Evolutionary conservation across 2,113 vertebrate species (phyloP).

Genomic region (Rhegmatorhina hoffmannsi): DNA sequence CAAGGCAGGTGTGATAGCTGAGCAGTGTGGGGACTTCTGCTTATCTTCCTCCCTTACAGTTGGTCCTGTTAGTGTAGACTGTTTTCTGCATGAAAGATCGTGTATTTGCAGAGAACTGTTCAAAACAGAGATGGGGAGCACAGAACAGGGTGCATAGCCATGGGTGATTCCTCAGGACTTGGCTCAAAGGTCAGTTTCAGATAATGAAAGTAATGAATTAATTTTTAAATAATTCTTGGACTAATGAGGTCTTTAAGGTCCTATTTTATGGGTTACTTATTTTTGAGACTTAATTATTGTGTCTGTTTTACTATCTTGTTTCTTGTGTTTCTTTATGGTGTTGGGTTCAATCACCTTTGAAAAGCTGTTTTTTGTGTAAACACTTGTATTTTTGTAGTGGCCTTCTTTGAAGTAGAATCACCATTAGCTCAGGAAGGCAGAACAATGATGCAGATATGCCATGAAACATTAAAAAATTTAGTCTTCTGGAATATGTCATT

Average conservation of each 20-base stretch:
- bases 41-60: neutral
- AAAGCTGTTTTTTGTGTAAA: neutral
- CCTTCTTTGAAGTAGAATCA: neutral
- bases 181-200: neutral
- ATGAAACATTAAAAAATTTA: neutral
- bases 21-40: neutral
- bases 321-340: neutral
- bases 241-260: neutral
- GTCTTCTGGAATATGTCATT: neutral
- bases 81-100: neutral
- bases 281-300: neutral
- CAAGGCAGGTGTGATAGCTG: neutral
- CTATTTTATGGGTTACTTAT: neutral
- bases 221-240: neutral
- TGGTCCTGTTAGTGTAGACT: neutral
- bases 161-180: neutral
- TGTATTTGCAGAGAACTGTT: neutral
- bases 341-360: neutral
- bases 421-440: neutral
- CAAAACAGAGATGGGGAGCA: neutral
- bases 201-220: neutral
- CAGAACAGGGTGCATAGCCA: accelerated
- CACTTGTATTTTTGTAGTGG: neutral
- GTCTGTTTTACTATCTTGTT: neutral
- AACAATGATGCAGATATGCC: accelerated